These are phyloP conservation scores for Loxodonta africana DNA, from an alignment of 2,113 vertebrate species.

Conservation along the genomic window DNA sequence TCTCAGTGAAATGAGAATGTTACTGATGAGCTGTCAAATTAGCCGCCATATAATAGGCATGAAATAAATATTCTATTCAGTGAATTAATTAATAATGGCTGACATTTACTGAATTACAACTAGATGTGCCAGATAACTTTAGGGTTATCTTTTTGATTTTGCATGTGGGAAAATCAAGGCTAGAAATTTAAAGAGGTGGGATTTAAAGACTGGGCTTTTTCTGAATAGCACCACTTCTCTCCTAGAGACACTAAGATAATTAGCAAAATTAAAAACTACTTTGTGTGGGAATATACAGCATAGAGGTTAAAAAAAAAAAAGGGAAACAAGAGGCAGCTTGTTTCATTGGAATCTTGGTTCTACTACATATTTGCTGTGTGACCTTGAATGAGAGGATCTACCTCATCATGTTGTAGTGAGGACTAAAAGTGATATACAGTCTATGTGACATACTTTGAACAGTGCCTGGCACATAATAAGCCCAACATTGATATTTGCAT, in stretches of 20 bases:
- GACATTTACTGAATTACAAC: conserved; percentile 17
- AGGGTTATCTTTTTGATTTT: not conserved
- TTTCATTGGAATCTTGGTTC: not conserved
- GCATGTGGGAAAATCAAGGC: not conserved
- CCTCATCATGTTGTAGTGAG: not conserved
- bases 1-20: conserved; percentile 52
- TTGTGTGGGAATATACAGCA: not conserved
- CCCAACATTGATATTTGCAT: not conserved
- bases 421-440: not conserved
- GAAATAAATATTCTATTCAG: conserved; percentile 64
- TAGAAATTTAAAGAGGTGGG: not conserved
- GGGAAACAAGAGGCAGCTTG: not conserved
- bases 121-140: not conserved
- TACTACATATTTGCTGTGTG: not conserved
- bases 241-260: not conserved
- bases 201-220: not conserved
- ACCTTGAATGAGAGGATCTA: not conserved
- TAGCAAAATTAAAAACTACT: conserved; percentile 28
- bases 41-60: not conserved
- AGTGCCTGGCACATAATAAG: not conserved
- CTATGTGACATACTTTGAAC: not conserved
- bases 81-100: conserved; percentile 49
- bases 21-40: conserved; percentile 69
- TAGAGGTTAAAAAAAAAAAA: not conserved
- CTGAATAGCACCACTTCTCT: not conserved